Base-by-base conservation (phyloP, 1,140 invertebrate species). In the Hyphantria cunea region DNA sequence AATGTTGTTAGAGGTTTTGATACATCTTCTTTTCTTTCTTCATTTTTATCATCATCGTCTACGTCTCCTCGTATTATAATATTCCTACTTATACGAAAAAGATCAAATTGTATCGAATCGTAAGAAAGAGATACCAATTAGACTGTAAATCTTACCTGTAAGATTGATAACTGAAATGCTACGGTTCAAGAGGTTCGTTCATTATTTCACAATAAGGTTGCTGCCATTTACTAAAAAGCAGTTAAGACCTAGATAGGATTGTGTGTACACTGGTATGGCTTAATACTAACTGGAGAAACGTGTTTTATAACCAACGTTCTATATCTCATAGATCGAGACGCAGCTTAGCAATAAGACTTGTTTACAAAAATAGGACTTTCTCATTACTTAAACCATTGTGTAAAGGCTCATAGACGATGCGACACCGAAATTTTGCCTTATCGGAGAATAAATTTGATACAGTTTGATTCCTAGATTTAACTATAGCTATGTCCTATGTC, bases 161-260 rank as follows among this genome's bases (percentile, higher is more conserved):
- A 25, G 1, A 25, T 25, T 25, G 17, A 25, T 3, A 37, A 11
- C 3, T 37, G 8, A 37, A 37, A 7, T 37, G 34, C 34, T 4
- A 37, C 11, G 34, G 8, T 37, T 37, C 8, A 37, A 8, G 34
- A 10, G 7, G 8, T 37, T 37, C 34, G 11, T 3, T 37, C 8
- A 2, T 37, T 37, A 37, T 37, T 37, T 37, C 8, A 37, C 11
- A 37, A 8, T 10, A 11, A 37, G 34, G 8, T 37, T 11, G 7
- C 34, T 37, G 34, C 7, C 34, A 10, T 8, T 11, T 11, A 11
- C 34, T 37, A 10, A 37, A 37, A 37, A 37, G 34, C 34, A 8
- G 34, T 37, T 37, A 37, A 37, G 34, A 37, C 34, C 34, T 37
- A 37, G 34, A 37, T 37, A 37, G 34, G n/a, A n/a, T 11, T 37